Base-by-base conservation (phyloP, 2,888 invertebrate genomes). In the Drosophila greeni region DNA sequence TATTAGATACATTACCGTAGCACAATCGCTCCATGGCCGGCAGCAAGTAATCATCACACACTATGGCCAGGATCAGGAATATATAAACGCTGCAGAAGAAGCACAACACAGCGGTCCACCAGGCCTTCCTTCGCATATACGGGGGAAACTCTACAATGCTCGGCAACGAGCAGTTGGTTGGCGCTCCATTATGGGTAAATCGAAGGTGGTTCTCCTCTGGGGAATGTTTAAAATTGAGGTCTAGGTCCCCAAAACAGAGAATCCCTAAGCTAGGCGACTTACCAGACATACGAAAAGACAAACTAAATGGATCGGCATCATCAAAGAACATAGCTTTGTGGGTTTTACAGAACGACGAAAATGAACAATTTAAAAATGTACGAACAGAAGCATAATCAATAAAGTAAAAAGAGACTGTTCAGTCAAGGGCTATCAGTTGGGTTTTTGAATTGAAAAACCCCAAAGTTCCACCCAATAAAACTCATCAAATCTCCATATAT, bases 21-120 rank as follows among this genome's bases (percentile, higher is more conserved):
- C 95, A 95, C 86, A 97, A 93, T 81, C 92, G 93, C 86, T 95
- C 95, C 70, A 97, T 94, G 3, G 96, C 94, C 0, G 97, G 96
- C 18, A 97, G 95, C 85, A 97, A 95, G 88, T 95, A 97, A 85
- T 95, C 95, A 85, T 97, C 96, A 88, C 97, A 97, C 26, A 97
- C 94, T 61, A 96, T 92, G 0, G 96, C 95, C 64, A 97, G 90
- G 34, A 95, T 90, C 37, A 94, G 90, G 86, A 97, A 97, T 79
- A 94, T 91, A 89, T 97, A 97, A 58, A 94, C 33, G 5, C 80
- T 80, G 3, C 78, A 3, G 0, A 85, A 7, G 24, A 90, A 85
- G 6, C 48, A 61, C 0, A 48, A 0, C 0, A 34, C 0, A 1
- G 65, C 18, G 6, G 0, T 9, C 3, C 7, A 59, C 5, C 55